These are phyloP conservation scores for Hedychridium roseum DNA, from an alignment of 2,888 invertebrate genomes.

Conservation along the genomic window DNA sequence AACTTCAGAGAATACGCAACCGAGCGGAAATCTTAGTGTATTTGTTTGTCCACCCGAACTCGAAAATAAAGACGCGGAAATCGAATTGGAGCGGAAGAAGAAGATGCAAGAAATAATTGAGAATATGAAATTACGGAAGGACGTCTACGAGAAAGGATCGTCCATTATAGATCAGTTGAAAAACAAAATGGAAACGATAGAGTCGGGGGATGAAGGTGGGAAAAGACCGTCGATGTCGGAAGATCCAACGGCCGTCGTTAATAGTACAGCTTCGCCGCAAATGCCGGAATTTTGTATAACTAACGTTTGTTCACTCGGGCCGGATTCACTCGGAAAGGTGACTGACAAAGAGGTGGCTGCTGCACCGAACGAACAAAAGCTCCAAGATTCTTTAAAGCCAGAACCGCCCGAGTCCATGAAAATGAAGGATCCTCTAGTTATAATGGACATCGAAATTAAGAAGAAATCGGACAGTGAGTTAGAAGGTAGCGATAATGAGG, in stretches of 20 bases:
- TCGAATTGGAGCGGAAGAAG: conserved; percentile 64
- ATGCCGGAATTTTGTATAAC: too few relatives aligned
- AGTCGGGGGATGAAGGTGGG: too few relatives aligned
- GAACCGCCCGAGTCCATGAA: too few relatives aligned
- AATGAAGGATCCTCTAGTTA: conserved; percentile 42
- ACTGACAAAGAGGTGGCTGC: too few relatives aligned
- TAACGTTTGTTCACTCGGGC: too few relatives aligned
- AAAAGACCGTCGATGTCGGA: too few relatives aligned
- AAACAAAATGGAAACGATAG: conserved; percentile 52
- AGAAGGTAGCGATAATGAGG: conserved; percentile 43
- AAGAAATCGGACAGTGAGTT: conserved; percentile 38
- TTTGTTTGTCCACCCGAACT: conserved; percentile 62
- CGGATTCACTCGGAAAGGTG: too few relatives aligned
- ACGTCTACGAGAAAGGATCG: conserved; percentile 46
- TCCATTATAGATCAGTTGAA: conserved; percentile 57
- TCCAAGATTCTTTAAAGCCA: too few relatives aligned
- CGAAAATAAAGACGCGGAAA: conserved; percentile 63
- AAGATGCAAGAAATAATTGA: conserved; percentile 66
- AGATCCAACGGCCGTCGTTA: too few relatives aligned
- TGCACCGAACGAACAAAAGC: too few relatives aligned
- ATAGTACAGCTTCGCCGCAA: too few relatives aligned
- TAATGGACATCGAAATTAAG: conserved; percentile 18
- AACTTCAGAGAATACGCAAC: conserved; percentile 2
- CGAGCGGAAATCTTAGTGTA: conserved; percentile 50
- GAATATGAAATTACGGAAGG: conserved; percentile 47